Evolutionary conservation across 2,113 vertebrate genomes (phyloP), one percentile per base, ranked within the genome.

Genomic region (Petroica traversi): DNA sequence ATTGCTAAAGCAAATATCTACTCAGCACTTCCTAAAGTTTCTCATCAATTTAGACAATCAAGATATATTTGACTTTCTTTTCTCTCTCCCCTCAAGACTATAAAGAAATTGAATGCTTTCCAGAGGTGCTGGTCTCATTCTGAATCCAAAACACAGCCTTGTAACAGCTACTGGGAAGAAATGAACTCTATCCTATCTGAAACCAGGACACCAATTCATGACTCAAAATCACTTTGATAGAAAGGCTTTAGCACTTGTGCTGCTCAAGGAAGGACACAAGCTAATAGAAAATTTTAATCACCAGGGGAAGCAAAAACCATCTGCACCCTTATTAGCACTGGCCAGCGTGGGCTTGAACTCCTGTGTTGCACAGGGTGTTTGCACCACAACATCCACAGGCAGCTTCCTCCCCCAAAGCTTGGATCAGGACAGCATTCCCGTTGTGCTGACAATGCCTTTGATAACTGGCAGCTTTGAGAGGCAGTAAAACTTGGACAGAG

Each of bases 311-410:
- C 14, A 40, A 83, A 76, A 45, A 51, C 24, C 33, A 49, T 9
- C 36, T 54, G 29, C 14, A 51, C 18, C 62, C 19, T 36, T 8
- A 34, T 8, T 8, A 36, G 36, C 28, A 8, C 9, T 13, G 26
- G 45, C 20, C 62, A 72, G 52, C 0, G 2, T 2, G 20, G 29
- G 33, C 25, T 76, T 12, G 40, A 3, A 5, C 8, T 55, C 28
- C 49, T 23, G 0, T 4, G 6, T n/a, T 18, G 18, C 19, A 17
- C 34, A 1, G 13, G 4, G 18, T 25, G 16, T 36, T 83, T 40
- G n/a, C 5, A 22, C 19, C 45, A 45, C 49, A 43, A 25, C 54
- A 34, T 13, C 54, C 49, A 63, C 8, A 8, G 40, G 19, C 69
- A 36, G 9, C 64, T 63, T 62, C 51, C 43, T 81, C 5, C 15